phyloP scores from a whole-genome alignment of 2,113 vertebrate genomes.

The Rhabdomys dilectus region DNA sequence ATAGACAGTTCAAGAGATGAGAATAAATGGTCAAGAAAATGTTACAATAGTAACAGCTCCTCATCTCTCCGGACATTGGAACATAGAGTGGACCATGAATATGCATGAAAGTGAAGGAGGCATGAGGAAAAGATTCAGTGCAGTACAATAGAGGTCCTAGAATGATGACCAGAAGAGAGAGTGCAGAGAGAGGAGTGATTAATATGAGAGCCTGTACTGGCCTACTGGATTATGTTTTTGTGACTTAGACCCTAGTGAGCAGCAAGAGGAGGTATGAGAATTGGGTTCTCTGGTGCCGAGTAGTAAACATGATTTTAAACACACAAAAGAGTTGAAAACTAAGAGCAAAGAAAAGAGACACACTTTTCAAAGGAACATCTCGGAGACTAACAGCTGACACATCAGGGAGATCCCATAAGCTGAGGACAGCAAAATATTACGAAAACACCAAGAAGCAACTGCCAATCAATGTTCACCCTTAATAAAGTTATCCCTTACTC shows the following conservation, averaged over 20 bases:
- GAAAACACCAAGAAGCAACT: not conserved
- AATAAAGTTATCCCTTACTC: conserved; percentile 13
- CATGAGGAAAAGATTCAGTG: not conserved
- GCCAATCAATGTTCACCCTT: not conserved
- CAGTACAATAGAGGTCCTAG: not conserved
- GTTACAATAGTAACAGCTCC: not conserved
- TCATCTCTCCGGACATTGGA: not conserved
- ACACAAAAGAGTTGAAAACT: not conserved
- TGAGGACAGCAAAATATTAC: not conserved
- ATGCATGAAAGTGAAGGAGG: not conserved
- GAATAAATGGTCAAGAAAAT: not conserved
- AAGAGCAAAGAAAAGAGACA: not conserved
- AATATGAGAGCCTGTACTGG: not conserved
- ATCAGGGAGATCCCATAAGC: not conserved
- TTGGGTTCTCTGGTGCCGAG: not conserved
- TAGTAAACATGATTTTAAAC: not conserved
- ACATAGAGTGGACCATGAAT: not conserved
- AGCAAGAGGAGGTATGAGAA: not conserved
- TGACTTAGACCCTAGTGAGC: not conserved
- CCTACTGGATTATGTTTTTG: not conserved
- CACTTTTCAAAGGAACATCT: not conserved
- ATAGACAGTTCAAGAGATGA: not conserved
- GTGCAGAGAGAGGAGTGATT: not conserved
- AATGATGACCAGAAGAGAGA: not conserved
- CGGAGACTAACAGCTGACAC: not conserved